Conservation (phyloP, 2,797 vertebrate species). For the Xyrichtys novacula region DNA sequence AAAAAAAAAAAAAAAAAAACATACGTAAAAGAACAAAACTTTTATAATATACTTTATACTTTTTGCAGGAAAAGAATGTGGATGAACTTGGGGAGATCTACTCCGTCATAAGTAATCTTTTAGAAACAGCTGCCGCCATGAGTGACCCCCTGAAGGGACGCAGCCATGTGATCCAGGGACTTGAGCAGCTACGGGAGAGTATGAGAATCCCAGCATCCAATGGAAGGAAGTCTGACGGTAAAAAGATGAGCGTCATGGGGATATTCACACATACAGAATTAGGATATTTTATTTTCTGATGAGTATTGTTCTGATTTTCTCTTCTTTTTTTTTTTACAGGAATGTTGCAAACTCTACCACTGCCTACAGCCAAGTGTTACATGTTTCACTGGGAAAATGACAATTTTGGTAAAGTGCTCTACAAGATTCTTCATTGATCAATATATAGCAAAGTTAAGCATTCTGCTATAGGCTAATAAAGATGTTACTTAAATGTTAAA, state of each 20-base stretch:
- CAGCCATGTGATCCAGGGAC: constrained; percentile 79
- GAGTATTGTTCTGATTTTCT: neutral
- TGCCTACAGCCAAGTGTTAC: constrained; percentile 92
- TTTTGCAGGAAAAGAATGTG: constrained; percentile 80
- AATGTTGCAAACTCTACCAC: constrained; percentile 88
- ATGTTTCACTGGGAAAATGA: constrained; percentile 95
- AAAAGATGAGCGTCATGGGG: constrained; percentile 14
- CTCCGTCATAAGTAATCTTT: constrained; percentile 73
- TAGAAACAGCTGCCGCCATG: constrained; percentile 85
- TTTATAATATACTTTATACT: too few species aligned
- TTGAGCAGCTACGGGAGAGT: constrained; percentile 83
- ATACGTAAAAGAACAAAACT: too few species aligned
- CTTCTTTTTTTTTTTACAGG: constrained; percentile 46
- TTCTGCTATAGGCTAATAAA: too few species aligned
- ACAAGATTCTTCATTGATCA: neutral
- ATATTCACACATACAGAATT: neutral
- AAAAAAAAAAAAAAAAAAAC: too few species aligned
- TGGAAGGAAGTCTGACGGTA: constrained; percentile 81
- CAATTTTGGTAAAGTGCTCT: constrained; percentile 90
- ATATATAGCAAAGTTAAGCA: too few species aligned
- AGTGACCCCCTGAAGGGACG: constrained; percentile 78
- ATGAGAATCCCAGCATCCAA: constrained; percentile 80
- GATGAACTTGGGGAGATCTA: constrained; percentile 87
- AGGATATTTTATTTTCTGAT: neutral
- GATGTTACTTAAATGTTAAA: too few species aligned